Conservation (phyloP, 1,140 invertebrate species). For the Hetaerina americana region DNA sequence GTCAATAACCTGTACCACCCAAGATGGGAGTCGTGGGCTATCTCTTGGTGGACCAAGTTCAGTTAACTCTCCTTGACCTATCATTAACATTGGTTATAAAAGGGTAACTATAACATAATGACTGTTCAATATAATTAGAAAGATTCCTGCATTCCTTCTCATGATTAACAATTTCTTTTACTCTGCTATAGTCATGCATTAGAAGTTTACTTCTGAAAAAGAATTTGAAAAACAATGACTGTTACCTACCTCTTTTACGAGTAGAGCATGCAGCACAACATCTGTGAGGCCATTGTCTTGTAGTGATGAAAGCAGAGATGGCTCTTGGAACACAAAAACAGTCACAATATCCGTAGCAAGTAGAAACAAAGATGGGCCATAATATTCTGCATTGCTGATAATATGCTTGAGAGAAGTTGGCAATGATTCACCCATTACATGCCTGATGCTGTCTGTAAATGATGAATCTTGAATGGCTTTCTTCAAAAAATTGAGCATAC, state of each 20-base stretch:
- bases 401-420: constrained; percentile 77
- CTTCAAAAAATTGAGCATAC: constrained; percentile 81
- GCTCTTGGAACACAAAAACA: constrained; percentile 88
- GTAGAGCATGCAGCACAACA: constrained; percentile 71
- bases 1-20: too few species aligned
- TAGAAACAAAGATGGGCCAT: constrained; percentile 76
- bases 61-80: too few species aligned
- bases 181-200: too few species aligned
- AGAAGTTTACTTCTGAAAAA: too few species aligned
- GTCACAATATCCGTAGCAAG: constrained; percentile 85
- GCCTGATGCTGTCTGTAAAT: constrained; percentile 73
- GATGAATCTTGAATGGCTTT: constrained; percentile 69
- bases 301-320: constrained; percentile 67
- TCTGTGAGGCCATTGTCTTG: constrained; percentile 85
- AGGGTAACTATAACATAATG: too few species aligned
- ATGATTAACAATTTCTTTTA: too few species aligned
- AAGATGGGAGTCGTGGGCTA: too few species aligned
- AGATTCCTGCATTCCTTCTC: too few species aligned
- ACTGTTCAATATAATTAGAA: too few species aligned
- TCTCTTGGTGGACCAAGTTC: too few species aligned
- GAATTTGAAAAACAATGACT: neutral
- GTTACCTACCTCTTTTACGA: constrained; percentile 66
- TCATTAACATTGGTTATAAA: too few species aligned
- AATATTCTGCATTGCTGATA: constrained; percentile 86
- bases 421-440: constrained; percentile 81